A percentile compares a stretch with the other conserved stretches of the same genome.
phyloP scores from a whole-genome alignment of 2,113 vertebrate genomes.

The Arothron firmamentum region DNA sequence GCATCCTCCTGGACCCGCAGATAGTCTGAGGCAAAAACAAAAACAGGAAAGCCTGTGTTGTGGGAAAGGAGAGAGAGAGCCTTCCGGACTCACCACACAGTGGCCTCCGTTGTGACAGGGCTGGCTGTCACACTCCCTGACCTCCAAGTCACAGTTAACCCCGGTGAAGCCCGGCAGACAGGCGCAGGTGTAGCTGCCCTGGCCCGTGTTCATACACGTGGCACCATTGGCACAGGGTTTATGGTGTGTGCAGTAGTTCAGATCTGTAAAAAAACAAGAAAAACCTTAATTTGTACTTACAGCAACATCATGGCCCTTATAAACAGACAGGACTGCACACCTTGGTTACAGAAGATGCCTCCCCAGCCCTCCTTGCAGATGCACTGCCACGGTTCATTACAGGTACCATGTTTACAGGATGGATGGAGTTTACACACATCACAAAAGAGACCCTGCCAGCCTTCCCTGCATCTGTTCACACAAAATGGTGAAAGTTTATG shows the following conservation, averaged over 20 bases:
- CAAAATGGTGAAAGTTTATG: no score
- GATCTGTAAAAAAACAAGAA: constrained; percentile 76
- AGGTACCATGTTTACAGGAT: constrained; percentile 94
- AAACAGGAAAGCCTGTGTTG: constrained; percentile 76
- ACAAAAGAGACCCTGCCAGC: constrained; percentile 92
- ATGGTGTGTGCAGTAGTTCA: constrained; percentile 98
- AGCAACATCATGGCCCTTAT: not conserved
- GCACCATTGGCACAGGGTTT: constrained; percentile 92
- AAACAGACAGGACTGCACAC: constrained; percentile 66
- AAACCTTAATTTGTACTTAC: constrained; percentile 9
- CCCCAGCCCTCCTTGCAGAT: constrained; percentile 97
- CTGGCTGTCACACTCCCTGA: constrained; percentile 90
- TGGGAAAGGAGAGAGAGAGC: constrained; percentile 71
- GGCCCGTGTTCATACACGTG: constrained; percentile 93
- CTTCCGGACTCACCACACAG: constrained; percentile 85
- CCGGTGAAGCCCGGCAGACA: constrained; percentile 90
- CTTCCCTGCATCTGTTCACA: constrained; percentile 84
- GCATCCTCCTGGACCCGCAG: constrained; percentile 69
- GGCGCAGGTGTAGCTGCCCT: constrained; percentile 92
- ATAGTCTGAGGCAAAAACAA: constrained; percentile 70
- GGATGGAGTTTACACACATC: constrained; percentile 89
- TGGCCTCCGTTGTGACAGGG: constrained; percentile 90
- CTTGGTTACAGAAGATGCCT: constrained; percentile 96
- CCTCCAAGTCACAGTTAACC: constrained; percentile 86
- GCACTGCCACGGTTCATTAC: constrained; percentile 86